phyloP scores from a whole-genome alignment of 2,797 vertebrate genomes.

The Holocentrus rufus region DNA sequence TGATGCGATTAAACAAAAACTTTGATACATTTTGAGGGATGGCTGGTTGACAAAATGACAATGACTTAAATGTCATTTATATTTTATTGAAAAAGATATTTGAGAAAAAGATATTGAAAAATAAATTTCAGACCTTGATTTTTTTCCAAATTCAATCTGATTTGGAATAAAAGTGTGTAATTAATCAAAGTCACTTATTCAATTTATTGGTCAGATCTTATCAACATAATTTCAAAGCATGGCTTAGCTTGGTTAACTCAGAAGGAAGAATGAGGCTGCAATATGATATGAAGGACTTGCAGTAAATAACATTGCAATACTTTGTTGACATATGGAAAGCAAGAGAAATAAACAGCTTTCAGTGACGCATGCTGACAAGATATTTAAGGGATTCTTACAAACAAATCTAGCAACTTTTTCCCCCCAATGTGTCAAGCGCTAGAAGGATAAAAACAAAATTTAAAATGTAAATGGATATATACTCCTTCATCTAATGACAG shows the following conservation, averaged over 20 bases:
- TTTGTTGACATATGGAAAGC: slow-evolving; percentile 31
- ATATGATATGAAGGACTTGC: slow-evolving; percentile 2
- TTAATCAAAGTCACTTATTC: too few species aligned
- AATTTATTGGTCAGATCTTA: too few species aligned
- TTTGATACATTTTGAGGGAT: background rate
- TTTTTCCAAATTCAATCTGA: too few species aligned
- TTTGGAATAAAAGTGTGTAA: too few species aligned
- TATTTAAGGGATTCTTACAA: slow-evolving; percentile 31
- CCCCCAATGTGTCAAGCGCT: slow-evolving; percentile 48
- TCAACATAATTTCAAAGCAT: too few species aligned
- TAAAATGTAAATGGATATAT: slow-evolving; percentile 53
- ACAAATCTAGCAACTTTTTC: slow-evolving; percentile 33
- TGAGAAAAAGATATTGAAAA: background rate
- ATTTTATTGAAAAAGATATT: background rate
- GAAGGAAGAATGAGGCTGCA: too few species aligned
- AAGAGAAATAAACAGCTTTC: slow-evolving; percentile 43
- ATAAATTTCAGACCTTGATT: too few species aligned
- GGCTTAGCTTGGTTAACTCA: too few species aligned
- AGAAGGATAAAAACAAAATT: slow-evolving; percentile 54
- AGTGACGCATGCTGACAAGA: slow-evolving; percentile 5
- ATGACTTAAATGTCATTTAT: too few species aligned
- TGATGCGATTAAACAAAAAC: background rate
- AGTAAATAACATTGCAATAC: slow-evolving; percentile 27
- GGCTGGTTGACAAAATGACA: background rate
- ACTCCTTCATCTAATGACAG: slow-evolving; percentile 37